phyloP scores from a whole-genome alignment of 2,888 invertebrate species.

The Dicyrtomina minuta region DNA sequence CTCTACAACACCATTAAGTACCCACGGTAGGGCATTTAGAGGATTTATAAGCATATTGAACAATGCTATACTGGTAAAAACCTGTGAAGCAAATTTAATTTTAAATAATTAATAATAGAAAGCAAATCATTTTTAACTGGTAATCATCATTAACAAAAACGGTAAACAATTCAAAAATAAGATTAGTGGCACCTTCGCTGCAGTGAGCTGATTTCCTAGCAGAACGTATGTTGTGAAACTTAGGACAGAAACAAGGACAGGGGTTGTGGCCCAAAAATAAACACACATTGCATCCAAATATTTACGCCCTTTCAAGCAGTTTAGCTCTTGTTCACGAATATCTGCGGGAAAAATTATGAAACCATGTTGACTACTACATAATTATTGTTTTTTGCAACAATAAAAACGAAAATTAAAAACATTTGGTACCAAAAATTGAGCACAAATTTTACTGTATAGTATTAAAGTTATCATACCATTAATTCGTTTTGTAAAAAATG shows the following conservation, averaged over 20 bases:
- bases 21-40: constrained; percentile 97
- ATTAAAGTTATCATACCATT: constrained; percentile 37
- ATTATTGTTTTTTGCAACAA: too few relatives aligned
- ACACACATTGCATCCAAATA: constrained; percentile 97
- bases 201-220: constrained; percentile 76
- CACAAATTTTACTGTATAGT: background rate
- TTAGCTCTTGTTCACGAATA: constrained; percentile 70
- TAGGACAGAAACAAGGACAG: constrained; percentile 81
- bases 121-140: background rate
- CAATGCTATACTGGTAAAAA: constrained; percentile 91
- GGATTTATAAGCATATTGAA: constrained; percentile 95
- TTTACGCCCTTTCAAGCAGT: constrained; percentile 79
- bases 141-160: background rate
- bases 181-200: constrained; percentile 84
- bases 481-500: constrained; percentile 43
- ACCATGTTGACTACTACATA: too few relatives aligned
- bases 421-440: too few relatives aligned
- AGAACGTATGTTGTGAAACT: constrained; percentile 78
- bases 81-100: constrained; percentile 58
- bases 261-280: constrained; percentile 98
- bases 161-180: too few relatives aligned
- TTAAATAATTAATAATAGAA: too few relatives aligned
- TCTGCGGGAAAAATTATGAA: constrained; percentile 59
- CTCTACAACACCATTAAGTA: constrained; percentile 91
- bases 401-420: too few relatives aligned